Percentiles rank a stretch among this genome's conserved stretches.
phyloP scores from a whole-genome alignment of 2,113 vertebrate species.

The Marcusenius ussheri region DNA sequence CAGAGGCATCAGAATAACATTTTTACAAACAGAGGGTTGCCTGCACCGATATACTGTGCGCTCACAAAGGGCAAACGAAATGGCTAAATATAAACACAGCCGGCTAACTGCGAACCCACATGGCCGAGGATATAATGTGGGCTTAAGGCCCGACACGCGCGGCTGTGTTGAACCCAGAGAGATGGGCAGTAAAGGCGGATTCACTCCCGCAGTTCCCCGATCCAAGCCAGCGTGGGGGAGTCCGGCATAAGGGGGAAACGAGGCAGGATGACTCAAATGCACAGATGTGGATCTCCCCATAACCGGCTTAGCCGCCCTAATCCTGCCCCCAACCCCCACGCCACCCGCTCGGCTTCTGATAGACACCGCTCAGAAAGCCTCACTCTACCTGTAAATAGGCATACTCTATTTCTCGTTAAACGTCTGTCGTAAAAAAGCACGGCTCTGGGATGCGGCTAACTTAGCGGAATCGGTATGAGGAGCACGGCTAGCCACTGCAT shows the following conservation, averaged over 20 bases:
- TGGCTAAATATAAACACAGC: not conserved
- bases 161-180: not conserved
- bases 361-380: not conserved
- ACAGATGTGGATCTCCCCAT: slow-evolving; percentile 44
- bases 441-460: not conserved
- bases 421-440: not conserved
- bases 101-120: not conserved
- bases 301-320: slow-evolving; percentile 52
- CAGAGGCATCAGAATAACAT: not conserved
- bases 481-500: not conserved
- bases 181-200: not conserved
- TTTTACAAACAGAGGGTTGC: not conserved
- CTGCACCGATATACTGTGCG: not conserved
- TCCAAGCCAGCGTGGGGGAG: slow-evolving; percentile 4
- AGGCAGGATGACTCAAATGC: slow-evolving; percentile 34
- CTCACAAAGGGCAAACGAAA: not conserved
- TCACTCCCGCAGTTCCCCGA: not conserved
- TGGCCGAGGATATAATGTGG: not conserved
- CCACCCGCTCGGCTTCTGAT: slow-evolving; percentile 20
- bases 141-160: not conserved
- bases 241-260: slow-evolving; percentile 29
- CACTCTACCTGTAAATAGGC: not conserved
- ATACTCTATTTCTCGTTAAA: not conserved
- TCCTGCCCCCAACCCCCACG: slow-evolving; percentile 44
- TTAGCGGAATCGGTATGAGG: not conserved